Percentiles rank a stretch among this genome's conserved stretches.
phyloP scores from a whole-genome alignment of 2,888 invertebrate species.

The Therioaphis trifolii region DNA sequence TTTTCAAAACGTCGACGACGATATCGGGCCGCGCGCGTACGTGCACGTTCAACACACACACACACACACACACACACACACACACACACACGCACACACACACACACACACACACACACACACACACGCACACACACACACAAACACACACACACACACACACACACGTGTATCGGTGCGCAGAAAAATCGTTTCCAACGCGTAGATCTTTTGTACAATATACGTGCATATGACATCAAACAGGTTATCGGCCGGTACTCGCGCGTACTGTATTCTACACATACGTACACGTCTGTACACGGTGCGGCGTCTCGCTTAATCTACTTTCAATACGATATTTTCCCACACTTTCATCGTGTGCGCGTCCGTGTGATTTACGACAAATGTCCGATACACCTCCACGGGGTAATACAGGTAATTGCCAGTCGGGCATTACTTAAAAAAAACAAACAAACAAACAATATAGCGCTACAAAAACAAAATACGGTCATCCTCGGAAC shows the following conservation, averaged over 20 bases:
- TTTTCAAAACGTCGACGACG: too few species aligned
- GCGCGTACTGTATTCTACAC: too few species aligned
- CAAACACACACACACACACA: too few species aligned
- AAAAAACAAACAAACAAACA: neutral
- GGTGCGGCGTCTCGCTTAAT: slow-evolving; percentile 8
- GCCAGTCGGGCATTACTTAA: too few species aligned
- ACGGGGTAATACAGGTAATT: neutral
- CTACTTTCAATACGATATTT: slow-evolving; percentile 49
- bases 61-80: too few species aligned
- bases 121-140: too few species aligned
- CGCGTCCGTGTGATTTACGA: slow-evolving; percentile 27
- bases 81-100: too few species aligned
- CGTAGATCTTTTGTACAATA: neutral
- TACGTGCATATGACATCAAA: neutral
- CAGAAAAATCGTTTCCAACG: neutral
- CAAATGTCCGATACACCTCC: neutral
- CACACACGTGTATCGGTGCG: neutral
- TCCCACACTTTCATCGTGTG: slow-evolving; percentile 54
- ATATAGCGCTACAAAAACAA: neutral
- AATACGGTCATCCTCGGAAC: too few species aligned
- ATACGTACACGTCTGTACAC: neutral
- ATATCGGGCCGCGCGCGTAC: too few species aligned
- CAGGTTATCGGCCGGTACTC: slow-evolving; percentile 21
- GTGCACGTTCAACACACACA: too few species aligned
- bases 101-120: too few species aligned